Conservation (phyloP, 2,113 vertebrate species). For the Apodemus sylvaticus region DNA sequence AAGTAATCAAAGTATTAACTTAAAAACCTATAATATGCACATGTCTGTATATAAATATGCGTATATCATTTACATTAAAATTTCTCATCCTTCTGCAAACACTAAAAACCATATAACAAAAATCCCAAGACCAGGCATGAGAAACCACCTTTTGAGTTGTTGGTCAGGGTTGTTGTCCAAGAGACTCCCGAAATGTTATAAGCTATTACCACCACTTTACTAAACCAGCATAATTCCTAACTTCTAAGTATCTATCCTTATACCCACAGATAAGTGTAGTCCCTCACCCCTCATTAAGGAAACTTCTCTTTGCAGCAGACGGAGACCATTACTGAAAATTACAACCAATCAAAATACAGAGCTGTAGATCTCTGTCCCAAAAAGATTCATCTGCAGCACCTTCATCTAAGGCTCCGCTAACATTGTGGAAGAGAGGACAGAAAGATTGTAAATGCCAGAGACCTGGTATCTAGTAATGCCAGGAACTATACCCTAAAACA, state of each 20-base stretch:
- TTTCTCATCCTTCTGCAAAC: neutral
- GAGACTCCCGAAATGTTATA: neutral
- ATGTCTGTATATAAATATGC: neutral
- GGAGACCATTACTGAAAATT: neutral
- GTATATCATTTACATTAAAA: neutral
- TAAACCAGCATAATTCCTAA: neutral
- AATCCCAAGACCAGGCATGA: neutral
- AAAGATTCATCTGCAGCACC: neutral
- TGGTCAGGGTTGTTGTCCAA: neutral
- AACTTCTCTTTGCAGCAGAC: neutral
- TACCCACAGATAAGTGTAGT: neutral
- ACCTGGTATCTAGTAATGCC: neutral
- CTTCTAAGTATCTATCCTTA: neutral
- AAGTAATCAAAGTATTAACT: neutral
- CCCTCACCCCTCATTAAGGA: neutral
- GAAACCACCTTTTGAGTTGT: neutral
- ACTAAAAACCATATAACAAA: neutral
- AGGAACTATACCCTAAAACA: neutral
- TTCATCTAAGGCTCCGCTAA: neutral
- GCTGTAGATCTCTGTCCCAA: neutral
- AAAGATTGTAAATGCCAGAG: neutral
- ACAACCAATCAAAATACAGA: neutral
- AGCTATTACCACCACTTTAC: neutral
- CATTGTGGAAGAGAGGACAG: neutral
- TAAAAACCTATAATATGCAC: neutral